Conservation (phyloP, 2,888 invertebrate genomes). For the Sinodicranocentrus sp. region DNA sequence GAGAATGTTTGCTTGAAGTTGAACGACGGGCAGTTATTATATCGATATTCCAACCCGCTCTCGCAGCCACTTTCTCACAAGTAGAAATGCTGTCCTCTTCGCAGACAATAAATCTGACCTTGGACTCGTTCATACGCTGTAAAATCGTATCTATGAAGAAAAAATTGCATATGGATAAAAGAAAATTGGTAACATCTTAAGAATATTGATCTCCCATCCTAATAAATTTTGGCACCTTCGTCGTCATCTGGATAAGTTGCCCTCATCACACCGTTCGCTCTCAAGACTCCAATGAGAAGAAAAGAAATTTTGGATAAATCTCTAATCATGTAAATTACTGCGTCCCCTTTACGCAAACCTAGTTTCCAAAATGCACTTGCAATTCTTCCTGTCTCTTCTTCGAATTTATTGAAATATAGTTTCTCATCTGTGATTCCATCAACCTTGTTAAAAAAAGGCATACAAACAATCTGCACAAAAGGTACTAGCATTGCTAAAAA, state of each 20-base stretch:
- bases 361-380: slow-evolving; percentile 59
- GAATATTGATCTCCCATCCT: too few relatives aligned
- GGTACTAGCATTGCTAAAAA: too few relatives aligned
- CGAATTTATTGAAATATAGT: slow-evolving; percentile 80
- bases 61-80: slow-evolving; percentile 43
- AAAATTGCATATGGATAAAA: neutral
- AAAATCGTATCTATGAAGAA: slow-evolving; percentile 56
- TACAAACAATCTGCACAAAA: neutral
- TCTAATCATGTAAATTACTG: slow-evolving; percentile 71
- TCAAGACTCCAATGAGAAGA: slow-evolving; percentile 64
- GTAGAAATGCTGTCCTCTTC: slow-evolving; percentile 58
- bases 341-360: slow-evolving; percentile 72
- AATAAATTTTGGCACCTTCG: neutral
- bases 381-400: slow-evolving; percentile 35
- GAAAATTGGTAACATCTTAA: neutral
- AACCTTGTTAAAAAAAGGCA: slow-evolving; percentile 78
- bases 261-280: slow-evolving; percentile 35
- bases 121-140: slow-evolving; percentile 33
- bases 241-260: slow-evolving; percentile 37
- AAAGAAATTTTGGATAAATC: slow-evolving; percentile 69
- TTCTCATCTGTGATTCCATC: slow-evolving; percentile 82
- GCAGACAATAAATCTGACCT: slow-evolving; percentile 67
- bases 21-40: slow-evolving; percentile 59
- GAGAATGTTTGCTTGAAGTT: neutral
- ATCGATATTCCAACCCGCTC: slow-evolving; percentile 65